Conservation (phyloP, 2,113 vertebrate species). For the Callipepla californica region DNA sequence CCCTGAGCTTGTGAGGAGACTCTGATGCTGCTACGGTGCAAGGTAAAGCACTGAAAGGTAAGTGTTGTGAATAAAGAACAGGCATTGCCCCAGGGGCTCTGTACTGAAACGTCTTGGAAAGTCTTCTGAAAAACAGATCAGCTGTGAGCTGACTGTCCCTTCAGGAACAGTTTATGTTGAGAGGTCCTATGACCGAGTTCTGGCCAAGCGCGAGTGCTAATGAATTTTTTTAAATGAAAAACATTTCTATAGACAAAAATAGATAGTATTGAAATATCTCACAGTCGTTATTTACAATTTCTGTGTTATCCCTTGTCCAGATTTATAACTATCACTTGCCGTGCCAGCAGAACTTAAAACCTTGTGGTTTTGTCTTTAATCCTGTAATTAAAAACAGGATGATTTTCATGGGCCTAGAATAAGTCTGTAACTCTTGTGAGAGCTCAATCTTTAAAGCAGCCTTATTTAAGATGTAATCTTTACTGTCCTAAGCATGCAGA, state of each 20-base stretch:
- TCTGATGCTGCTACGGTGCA: conserved; percentile 5
- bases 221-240: conserved; percentile 52
- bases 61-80: background rate
- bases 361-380: conserved; percentile 47
- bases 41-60: background rate
- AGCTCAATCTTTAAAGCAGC: conserved; percentile 36
- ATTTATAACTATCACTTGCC: conserved; percentile 8
- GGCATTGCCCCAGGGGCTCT: background rate
- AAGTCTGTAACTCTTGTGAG: conserved; percentile 17
- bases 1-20: background rate
- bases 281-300: conserved; percentile 34
- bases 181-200: conserved; percentile 35
- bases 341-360: conserved; percentile 16
- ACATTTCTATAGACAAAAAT: conserved; percentile 51
- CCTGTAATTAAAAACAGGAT: conserved; percentile 40
- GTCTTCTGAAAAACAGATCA: background rate
- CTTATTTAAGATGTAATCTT: background rate
- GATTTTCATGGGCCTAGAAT: conserved; percentile 13
- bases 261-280: conserved; percentile 50
- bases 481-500: background rate
- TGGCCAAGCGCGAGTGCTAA: conserved; percentile 41
- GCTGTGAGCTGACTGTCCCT: background rate
- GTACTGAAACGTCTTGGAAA: conserved; percentile 1
- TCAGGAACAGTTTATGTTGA: conserved; percentile 41
- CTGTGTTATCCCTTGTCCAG: conserved; percentile 36